These are phyloP conservation scores for Lasius fuliginosus DNA, from an alignment of 2,888 invertebrate species.

Conservation along the genomic window DNA sequence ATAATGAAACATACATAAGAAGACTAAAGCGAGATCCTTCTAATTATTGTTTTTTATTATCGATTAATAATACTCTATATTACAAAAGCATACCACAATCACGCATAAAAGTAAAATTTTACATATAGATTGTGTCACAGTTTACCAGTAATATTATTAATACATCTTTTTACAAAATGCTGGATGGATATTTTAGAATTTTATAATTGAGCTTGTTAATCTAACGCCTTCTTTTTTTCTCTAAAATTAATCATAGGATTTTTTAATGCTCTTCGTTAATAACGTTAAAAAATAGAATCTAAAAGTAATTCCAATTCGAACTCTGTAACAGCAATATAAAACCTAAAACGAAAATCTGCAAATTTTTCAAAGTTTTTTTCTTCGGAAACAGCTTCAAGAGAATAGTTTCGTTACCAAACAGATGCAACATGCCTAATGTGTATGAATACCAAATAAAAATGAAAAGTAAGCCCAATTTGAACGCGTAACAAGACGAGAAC, in stretches of 20 bases:
- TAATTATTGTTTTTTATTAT: background rate
- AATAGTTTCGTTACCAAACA: background rate
- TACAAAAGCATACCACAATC: no score
- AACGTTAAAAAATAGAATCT: background rate
- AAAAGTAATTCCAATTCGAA: background rate
- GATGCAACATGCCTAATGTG: background rate
- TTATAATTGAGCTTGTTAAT: background rate
- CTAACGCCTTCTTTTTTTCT: no score
- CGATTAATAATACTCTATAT: background rate
- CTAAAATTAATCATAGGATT: no score
- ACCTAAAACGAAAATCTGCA: background rate
- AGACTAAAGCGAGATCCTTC: background rate
- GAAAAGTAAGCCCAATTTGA: background rate
- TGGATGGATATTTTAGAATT: background rate
- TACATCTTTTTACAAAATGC: background rate
- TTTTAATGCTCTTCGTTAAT: background rate
- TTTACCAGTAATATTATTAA: background rate
- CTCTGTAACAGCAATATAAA: background rate
- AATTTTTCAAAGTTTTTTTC: background rate
- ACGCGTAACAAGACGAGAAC: background rate
- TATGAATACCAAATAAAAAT: constrained; percentile 10
- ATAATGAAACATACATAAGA: background rate
- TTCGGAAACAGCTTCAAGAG: background rate
- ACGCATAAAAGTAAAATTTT: background rate
- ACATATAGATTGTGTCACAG: background rate